Conservation (phyloP, 2,113 vertebrate genomes). For the Misgurnus anguillicaudatus region DNA sequence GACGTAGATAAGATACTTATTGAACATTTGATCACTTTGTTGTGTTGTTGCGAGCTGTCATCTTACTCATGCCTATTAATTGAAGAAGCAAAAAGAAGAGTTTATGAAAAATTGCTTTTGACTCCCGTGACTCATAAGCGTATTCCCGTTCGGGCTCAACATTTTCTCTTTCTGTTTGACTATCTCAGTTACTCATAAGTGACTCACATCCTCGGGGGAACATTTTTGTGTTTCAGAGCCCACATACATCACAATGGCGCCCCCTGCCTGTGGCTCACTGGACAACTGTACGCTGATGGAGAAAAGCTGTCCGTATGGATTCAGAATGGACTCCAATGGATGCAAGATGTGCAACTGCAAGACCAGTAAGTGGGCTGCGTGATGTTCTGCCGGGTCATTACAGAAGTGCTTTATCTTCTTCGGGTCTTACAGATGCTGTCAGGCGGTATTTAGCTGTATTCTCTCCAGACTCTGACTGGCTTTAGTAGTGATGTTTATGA, state of each 20-base stretch:
- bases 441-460: slow-evolving; percentile 26
- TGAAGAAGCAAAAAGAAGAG: slow-evolving; percentile 29
- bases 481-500: slow-evolving; percentile 34
- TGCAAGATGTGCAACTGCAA: slow-evolving; percentile 85
- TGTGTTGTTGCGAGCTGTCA: not conserved
- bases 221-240: slow-evolving; percentile 73
- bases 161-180: slow-evolving; percentile 16
- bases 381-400: not conserved
- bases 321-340: slow-evolving; percentile 78
- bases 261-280: slow-evolving; percentile 77
- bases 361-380: slow-evolving; percentile 74
- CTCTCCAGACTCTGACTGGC: slow-evolving; percentile 42
- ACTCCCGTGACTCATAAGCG: slow-evolving; percentile 41
- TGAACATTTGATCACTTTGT: not conserved
- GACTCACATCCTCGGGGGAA: slow-evolving; percentile 42
- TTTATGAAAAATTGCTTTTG: slow-evolving; percentile 29
- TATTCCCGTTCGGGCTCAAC: slow-evolving; percentile 16
- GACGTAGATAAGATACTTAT: not conserved
- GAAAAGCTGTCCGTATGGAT: slow-evolving; percentile 80
- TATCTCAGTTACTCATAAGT: slow-evolving; percentile 38
- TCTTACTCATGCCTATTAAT: slow-evolving; percentile 32
- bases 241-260: slow-evolving; percentile 87
- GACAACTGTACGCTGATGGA: slow-evolving; percentile 83
- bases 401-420: slow-evolving; percentile 19
- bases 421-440: slow-evolving; percentile 11